Evolutionary conservation across 2,888 invertebrate genomes (phyloP).

Genomic region (Apamea epomidion): DNA sequence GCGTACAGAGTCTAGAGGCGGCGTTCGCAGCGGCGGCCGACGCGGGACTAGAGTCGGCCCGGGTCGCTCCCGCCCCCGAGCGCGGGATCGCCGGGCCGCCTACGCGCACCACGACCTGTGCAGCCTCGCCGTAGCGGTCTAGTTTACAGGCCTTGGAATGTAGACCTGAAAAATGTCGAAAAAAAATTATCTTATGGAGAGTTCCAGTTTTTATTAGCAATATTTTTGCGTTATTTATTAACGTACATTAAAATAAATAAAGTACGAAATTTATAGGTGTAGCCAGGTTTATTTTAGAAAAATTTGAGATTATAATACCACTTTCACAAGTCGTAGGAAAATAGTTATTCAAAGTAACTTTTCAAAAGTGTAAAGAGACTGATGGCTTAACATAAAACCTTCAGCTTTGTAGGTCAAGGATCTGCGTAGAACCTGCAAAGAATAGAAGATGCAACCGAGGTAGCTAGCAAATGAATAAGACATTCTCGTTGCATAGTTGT

Average conservation of each 20-base stretch:
- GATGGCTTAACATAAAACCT: not conserved
- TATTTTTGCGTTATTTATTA: not conserved
- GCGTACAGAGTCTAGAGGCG: slow-evolving; percentile 65
- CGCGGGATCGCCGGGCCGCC: slow-evolving; percentile 58
- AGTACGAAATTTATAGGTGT: not conserved
- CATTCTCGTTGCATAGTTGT: not conserved
- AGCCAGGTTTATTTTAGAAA: not conserved
- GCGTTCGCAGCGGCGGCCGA: slow-evolving; percentile 76
- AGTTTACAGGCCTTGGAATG: slow-evolving; percentile 26
- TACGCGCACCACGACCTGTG: slow-evolving; percentile 59
- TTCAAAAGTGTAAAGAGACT: not conserved
- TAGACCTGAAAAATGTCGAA: not conserved
- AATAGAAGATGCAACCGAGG: not conserved
- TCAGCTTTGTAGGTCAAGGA: slow-evolving; percentile 29
- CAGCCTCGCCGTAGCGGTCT: slow-evolving; percentile 44
- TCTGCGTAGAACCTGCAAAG: slow-evolving; percentile 5
- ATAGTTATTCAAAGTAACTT: not conserved
- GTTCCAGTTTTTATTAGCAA: not conserved
- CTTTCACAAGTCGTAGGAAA: not conserved
- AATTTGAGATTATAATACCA: not conserved
- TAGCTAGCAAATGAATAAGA: not conserved
- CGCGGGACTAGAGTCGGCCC: slow-evolving; percentile 77
- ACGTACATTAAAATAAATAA: not conserved
- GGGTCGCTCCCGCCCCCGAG: slow-evolving; percentile 71
- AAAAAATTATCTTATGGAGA: not conserved